phyloP scores from a whole-genome alignment of 2,888 invertebrate genomes.

The Tiphia femorata region DNA sequence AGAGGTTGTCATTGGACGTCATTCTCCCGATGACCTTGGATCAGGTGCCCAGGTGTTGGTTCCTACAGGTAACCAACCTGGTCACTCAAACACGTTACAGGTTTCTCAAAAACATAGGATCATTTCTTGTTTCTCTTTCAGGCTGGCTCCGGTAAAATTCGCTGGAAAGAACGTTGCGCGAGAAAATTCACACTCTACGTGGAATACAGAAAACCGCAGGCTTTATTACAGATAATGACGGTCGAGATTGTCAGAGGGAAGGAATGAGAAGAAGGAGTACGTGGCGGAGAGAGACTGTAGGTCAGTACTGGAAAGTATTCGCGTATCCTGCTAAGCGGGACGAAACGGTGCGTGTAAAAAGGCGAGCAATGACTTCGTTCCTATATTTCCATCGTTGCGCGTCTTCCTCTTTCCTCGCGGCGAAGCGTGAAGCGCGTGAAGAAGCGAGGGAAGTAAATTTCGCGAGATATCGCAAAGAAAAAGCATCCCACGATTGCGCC shows the following conservation, averaged over 20 bases:
- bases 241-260: not conserved
- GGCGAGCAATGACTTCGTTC: slow-evolving; percentile 35
- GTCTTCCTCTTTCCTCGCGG: slow-evolving; percentile 9
- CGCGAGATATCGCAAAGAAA: not conserved
- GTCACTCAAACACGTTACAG: too few species aligned
- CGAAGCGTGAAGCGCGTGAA: slow-evolving; percentile 12
- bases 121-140: too few species aligned
- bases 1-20: too few species aligned
- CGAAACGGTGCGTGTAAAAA: slow-evolving; percentile 47
- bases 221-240: not conserved
- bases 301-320: slow-evolving; percentile 52
- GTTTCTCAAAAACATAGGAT: too few species aligned
- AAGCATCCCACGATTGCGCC: not conserved
- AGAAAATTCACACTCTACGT: too few species aligned
- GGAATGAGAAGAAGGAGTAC: not conserved
- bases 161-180: too few species aligned
- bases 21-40: too few species aligned
- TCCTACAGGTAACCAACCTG: too few species aligned
- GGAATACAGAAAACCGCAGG: too few species aligned
- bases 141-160: too few species aligned
- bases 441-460: not conserved
- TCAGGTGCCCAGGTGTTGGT: too few species aligned
- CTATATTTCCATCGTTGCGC: too few species aligned
- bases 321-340: slow-evolving; percentile 35
- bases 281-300: slow-evolving; percentile 23